Base-by-base conservation (phyloP, 2,888 invertebrate species). In the Chromoteleia sp. region DNA sequence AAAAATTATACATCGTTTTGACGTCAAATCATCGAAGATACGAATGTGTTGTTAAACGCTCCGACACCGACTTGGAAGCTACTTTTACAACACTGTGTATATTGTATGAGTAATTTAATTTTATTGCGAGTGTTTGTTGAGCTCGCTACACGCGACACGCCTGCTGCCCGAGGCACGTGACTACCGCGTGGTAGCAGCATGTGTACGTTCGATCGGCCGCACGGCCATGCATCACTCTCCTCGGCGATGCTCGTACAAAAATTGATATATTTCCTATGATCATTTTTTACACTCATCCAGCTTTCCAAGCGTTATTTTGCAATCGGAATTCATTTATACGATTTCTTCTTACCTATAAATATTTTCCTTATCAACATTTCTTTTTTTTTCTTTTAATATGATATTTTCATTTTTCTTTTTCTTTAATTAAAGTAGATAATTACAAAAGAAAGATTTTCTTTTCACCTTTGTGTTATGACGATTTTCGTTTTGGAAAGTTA, bases 111-210 rank as follows among this genome's bases (percentile, higher is more conserved):
- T 83, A 86, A 86, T 83, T 85, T 74, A 71, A 84, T 83, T 84
- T 87, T 82, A 85, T 85, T 87, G 85, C 61, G 81, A 81, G 76
- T 85, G 84, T 85, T 85, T 80, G 78, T 73, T 52, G 65, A 76
- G 79, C 68, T 71, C 58, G 73, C 74, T 67, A 81, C 82, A 80
- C 79, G 85, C 71, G 84, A 83, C 81, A 81, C 77, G 81, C 81
- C 84, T 84, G 85, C 85, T 80, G 78, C 73, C 19, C 43, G 45
- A 52, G 67, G 85, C 88, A 88, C 87, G 87, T 87, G 88, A 85
- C 85, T 17, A 54, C 68, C 86, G 86, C 88, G 87, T 88, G 88
- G 82, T 68, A 15, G 48, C 56, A 30, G 84, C 85, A 86, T 88
- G 88, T 68, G 81, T 81, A 71, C 76, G 61, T 80, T 85, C 58